A percentile compares a stretch with the other conserved stretches of the same genome.
phyloP scores from a whole-genome alignment of 2,888 invertebrate genomes.

The Ochropacha duplaris region DNA sequence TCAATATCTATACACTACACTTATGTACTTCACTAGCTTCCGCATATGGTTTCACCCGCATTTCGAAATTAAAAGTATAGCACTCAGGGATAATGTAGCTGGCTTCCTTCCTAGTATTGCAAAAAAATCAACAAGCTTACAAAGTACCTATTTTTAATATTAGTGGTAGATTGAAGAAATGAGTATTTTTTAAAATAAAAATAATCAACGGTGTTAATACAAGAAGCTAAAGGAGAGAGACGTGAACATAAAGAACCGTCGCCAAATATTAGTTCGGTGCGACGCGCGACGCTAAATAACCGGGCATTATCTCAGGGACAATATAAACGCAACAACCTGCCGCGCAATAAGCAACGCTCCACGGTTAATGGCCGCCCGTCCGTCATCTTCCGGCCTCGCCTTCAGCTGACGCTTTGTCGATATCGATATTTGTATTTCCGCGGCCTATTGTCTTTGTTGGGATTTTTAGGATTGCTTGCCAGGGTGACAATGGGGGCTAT shows the following conservation, averaged over 20 bases:
- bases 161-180: too few species aligned
- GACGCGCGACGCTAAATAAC: conserved; percentile 58
- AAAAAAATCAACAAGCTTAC: too few species aligned
- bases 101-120: too few species aligned
- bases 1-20: too few species aligned
- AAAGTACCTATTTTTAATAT: too few species aligned
- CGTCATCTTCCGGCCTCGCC: conserved; percentile 49
- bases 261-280: conserved; percentile 62
- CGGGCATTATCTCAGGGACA: conserved; percentile 66
- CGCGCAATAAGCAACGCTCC: conserved; percentile 62
- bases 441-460: conserved; percentile 11
- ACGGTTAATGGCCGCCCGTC: conserved; percentile 62
- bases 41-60: too few species aligned
- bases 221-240: conserved; percentile 51
- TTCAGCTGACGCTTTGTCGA: conserved; percentile 26
- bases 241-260: conserved; percentile 51
- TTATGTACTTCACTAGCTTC: too few species aligned
- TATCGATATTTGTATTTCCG: conserved; percentile 33
- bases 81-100: too few species aligned
- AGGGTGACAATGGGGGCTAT: background rate
- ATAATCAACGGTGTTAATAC: background rate
- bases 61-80: too few species aligned
- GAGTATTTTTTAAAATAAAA: too few species aligned
- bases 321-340: conserved; percentile 62
- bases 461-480: background rate